A percentile compares a stretch with the other conserved stretches of the same genome.
Conservation (phyloP, 2,888 invertebrate genomes). For the Pycnomerus fuliginosus region DNA sequence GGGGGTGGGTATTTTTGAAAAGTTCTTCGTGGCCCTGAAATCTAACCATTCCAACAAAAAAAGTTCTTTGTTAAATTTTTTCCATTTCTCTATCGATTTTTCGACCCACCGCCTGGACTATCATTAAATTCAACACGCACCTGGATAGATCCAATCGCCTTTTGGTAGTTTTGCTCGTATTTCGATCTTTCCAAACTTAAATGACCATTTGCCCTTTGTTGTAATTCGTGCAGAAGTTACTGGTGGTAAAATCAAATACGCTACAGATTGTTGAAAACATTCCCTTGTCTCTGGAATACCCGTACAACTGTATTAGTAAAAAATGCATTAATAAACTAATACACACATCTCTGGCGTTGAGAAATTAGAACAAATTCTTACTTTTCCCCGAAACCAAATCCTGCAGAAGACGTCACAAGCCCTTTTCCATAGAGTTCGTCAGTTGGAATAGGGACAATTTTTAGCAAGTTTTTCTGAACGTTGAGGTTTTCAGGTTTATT, state of each 20-base stretch:
- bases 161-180: slow-evolving; percentile 70
- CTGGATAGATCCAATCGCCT: slow-evolving; percentile 77
- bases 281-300: slow-evolving; percentile 39
- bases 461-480: slow-evolving; percentile 57
- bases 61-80: no score
- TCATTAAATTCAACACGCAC: no score
- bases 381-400: slow-evolving; percentile 44
- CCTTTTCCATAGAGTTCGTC: slow-evolving; percentile 58
- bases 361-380: slow-evolving; percentile 29
- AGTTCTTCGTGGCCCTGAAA: no score
- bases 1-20: no score
- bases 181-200: slow-evolving; percentile 68
- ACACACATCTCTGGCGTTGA: slow-evolving; percentile 1
- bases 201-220: slow-evolving; percentile 63
- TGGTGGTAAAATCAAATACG: slow-evolving; percentile 66
- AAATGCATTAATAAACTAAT: background rate
- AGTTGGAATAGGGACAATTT: slow-evolving; percentile 61
- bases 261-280: slow-evolving; percentile 55
- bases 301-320: slow-evolving; percentile 49
- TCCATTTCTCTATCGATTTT: no score
- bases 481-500: slow-evolving; percentile 59
- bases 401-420: slow-evolving; percentile 49
- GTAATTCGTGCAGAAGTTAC: slow-evolving; percentile 64
- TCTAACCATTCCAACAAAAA: no score
- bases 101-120: no score